These are phyloP conservation scores for Leucoraja erinaceus DNA, from an alignment of 2,113 vertebrate species.

Conservation along the genomic window DNA sequence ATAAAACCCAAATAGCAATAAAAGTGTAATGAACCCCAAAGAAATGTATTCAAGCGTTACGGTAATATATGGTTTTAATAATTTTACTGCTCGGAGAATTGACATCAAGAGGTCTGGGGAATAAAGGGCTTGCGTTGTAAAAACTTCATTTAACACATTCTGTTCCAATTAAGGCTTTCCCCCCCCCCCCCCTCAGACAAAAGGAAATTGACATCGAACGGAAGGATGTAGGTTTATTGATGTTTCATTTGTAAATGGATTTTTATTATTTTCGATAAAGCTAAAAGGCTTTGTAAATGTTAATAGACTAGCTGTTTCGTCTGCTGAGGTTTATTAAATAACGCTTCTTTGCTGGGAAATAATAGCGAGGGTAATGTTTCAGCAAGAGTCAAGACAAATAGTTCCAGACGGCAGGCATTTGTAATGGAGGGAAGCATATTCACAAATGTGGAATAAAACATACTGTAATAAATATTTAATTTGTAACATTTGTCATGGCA, in stretches of 20 bases:
- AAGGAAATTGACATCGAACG: conserved; percentile 49
- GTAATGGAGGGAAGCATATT: conserved; percentile 64
- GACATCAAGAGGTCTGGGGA: conserved; percentile 4
- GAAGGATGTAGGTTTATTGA: conserved; percentile 40
- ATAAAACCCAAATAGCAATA: conserved; percentile 14
- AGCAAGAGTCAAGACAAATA: conserved; percentile 32
- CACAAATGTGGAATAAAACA: conserved; percentile 65
- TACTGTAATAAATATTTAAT: conserved; percentile 75
- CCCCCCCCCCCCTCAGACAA: conserved; percentile 44
- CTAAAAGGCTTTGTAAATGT: not conserved
- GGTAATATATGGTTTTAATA: conserved; percentile 37
- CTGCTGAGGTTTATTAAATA: conserved; percentile 11
- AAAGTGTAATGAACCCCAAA: conserved; percentile 23
- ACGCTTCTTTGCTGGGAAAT: not conserved
- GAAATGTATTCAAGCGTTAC: conserved; percentile 29
- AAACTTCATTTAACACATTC: not conserved
- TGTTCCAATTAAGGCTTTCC: conserved; percentile 24
- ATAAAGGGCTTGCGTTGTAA: not conserved
- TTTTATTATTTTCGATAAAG: conserved; percentile 22
- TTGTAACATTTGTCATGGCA: conserved; percentile 67
- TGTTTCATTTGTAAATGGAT: conserved; percentile 18
- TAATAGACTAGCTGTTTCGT: conserved; percentile 4
- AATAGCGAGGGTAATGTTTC: conserved; percentile 1
- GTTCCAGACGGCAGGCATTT: conserved; percentile 52
- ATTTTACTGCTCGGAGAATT: conserved; percentile 28